These are phyloP conservation scores for Campaea margaritaria DNA, from an alignment of 2,888 invertebrate genomes.

Conservation along the genomic window DNA sequence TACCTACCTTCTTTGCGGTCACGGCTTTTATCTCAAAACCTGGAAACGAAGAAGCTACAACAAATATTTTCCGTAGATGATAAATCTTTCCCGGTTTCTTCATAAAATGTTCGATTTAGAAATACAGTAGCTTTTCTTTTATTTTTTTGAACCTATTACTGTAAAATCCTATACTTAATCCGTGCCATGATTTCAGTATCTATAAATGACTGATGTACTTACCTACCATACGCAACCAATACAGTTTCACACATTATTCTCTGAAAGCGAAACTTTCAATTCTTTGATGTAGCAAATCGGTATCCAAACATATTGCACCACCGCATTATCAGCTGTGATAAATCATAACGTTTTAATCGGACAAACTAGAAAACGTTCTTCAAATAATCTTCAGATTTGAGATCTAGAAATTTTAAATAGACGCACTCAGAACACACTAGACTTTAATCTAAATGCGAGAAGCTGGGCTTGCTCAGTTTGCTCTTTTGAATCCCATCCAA, in stretches of 20 bases:
- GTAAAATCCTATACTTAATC: neutral
- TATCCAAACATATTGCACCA: slow-evolving; percentile 5
- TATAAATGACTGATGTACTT: slow-evolving; percentile 5
- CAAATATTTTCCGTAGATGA: too few species aligned
- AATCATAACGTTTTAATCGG: slow-evolving; percentile 25
- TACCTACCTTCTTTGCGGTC: neutral
- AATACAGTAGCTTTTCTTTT: too few species aligned
- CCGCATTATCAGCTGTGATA: slow-evolving; percentile 31
- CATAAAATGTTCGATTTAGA: too few species aligned
- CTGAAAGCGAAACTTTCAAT: neutral
- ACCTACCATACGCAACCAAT: slow-evolving; percentile 3
- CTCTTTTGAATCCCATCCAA: slow-evolving; percentile 61
- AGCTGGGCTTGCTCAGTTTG: slow-evolving; percentile 35
- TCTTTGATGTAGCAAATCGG: slow-evolving; percentile 9
- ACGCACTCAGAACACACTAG: slow-evolving; percentile 47
- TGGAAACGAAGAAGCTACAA: too few species aligned
- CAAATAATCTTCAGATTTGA: slow-evolving; percentile 32
- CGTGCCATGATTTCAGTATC: neutral
- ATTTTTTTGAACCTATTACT: neutral
- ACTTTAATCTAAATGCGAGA: slow-evolving; percentile 43
- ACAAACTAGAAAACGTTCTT: slow-evolving; percentile 7
- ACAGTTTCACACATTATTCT: slow-evolving; percentile 13
- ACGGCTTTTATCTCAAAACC: neutral
- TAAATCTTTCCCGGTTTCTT: too few species aligned
- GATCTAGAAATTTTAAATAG: slow-evolving; percentile 60